Conservation (phyloP, 2,797 vertebrate genomes). For the Kryptolebias ocellatus region DNA sequence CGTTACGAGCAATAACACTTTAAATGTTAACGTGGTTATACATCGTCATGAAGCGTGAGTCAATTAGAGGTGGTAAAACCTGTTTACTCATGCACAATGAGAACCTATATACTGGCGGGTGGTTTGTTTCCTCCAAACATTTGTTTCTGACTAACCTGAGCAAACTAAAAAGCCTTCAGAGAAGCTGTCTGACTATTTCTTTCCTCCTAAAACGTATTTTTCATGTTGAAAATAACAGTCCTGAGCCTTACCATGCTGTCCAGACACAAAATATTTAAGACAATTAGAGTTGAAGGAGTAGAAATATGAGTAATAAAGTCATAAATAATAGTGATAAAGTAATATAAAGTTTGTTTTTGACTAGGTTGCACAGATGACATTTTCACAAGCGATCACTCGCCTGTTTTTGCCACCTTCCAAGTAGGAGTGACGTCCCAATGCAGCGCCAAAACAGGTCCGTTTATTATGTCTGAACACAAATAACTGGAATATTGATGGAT, state of each 20-base stretch:
- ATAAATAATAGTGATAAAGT: not conserved
- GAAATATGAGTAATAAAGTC: not conserved
- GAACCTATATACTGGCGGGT: conserved; percentile 37
- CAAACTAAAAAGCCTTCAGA: too few relatives aligned
- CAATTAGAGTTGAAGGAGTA: not conserved
- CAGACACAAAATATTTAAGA: not conserved
- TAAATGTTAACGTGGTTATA: not conserved
- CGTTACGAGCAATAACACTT: not conserved
- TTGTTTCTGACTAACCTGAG: conserved; percentile 30
- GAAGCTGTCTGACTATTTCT: too few relatives aligned
- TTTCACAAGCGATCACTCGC: conserved; percentile 88
- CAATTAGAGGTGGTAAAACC: conserved; percentile 20
- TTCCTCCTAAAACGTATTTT: too few relatives aligned
- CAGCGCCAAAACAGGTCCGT: conserved; percentile 80
- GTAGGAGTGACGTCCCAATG: conserved; percentile 78
- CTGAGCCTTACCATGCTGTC: not conserved
- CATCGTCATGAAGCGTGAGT: conserved; percentile 6
- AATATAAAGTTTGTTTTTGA: conserved; percentile 23
- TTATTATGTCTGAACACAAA: conserved; percentile 24
- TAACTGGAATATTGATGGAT: not conserved
- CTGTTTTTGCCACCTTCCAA: conserved; percentile 87
- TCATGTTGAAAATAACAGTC: not conserved
- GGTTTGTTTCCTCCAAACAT: conserved; percentile 62
- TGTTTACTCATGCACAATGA: too few relatives aligned
- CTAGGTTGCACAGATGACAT: conserved; percentile 88